phyloP scores from a whole-genome alignment of 2,797 vertebrate genomes.

The Atherinosoma microstoma region DNA sequence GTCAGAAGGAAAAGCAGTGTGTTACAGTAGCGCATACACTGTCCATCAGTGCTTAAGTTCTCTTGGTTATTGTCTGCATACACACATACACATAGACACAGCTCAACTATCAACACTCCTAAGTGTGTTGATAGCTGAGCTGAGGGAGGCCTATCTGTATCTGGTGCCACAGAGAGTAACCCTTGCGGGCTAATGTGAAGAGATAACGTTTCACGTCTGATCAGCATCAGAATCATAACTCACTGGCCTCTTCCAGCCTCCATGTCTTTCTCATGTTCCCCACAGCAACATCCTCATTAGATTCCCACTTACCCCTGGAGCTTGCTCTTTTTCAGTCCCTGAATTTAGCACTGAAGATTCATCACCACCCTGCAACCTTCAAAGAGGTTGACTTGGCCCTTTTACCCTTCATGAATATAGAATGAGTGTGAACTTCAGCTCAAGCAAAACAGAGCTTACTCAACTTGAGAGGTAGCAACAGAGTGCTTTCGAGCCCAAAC shows the following conservation, averaged over 20 bases:
- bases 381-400: conserved; percentile 21
- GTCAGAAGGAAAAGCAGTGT: conserved; percentile 26
- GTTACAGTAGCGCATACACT: conserved; percentile 9
- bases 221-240: conserved; percentile 64
- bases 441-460: conserved; percentile 28
- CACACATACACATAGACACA: conserved; percentile 5
- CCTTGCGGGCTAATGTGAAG: conserved; percentile 52
- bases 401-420: conserved; percentile 63
- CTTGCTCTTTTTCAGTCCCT: conserved; percentile 29
- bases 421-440: conserved; percentile 56
- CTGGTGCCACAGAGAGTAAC: conserved; percentile 52
- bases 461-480: conserved; percentile 12
- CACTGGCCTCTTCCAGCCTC: conserved; percentile 25
- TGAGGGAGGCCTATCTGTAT: conserved; percentile 50
- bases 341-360: conserved; percentile 24
- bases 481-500: neutral
- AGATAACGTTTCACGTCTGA: conserved; percentile 70
- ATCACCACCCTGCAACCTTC: conserved; percentile 22
- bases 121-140: conserved; percentile 50
- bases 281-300: conserved; percentile 20
- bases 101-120: conserved; percentile 42
- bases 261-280: conserved; percentile 25
- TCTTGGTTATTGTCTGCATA: conserved; percentile 36
- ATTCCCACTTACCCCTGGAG: neutral
- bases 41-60: conserved; percentile 1